These are phyloP conservation scores for Bellardia bayeri DNA, from an alignment of 2,888 invertebrate genomes.

Conservation along the genomic window DNA sequence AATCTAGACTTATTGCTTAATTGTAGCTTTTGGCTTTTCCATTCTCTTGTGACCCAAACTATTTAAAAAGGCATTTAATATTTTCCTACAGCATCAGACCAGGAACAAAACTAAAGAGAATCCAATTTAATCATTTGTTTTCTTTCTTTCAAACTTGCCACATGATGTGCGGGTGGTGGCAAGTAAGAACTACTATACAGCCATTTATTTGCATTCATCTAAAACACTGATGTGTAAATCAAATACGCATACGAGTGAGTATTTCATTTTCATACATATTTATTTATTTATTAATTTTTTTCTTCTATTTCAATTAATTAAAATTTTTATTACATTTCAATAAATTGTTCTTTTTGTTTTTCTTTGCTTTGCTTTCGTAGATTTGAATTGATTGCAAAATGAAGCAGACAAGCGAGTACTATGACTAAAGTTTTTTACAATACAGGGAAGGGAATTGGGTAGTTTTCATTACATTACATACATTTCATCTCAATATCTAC, in stretches of 20 bases:
- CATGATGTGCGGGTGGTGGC: not conserved
- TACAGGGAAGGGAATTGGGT: conserved; percentile 24
- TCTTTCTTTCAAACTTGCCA: not conserved
- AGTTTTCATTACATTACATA: conserved; percentile 25
- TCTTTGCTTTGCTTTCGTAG: conserved; percentile 2
- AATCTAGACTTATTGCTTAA: conserved; percentile 64
- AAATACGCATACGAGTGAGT: conserved; percentile 7
- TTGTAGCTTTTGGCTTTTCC: conserved; percentile 57
- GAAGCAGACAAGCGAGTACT: conserved; percentile 2
- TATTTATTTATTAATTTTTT: conserved; percentile 21
- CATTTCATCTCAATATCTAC: not conserved
- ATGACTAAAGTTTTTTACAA: conserved; percentile 8
- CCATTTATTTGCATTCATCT: conserved; percentile 12
- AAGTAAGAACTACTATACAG: not conserved
- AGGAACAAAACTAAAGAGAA: conserved; percentile 41
- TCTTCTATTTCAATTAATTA: conserved; percentile 71
- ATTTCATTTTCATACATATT: conserved; percentile 53
- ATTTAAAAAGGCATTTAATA: conserved; percentile 49
- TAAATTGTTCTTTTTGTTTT: conserved; percentile 47
- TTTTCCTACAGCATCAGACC: conserved; percentile 26
- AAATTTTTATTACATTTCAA: conserved; percentile 73
- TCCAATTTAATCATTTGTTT: conserved; percentile 23
- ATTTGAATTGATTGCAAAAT: conserved; percentile 68
- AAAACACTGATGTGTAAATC: conserved; percentile 31
- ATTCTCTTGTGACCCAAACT: conserved; percentile 51